A percentile compares a stretch with the other conserved stretches of the same genome.
Conservation (phyloP, 2,797 vertebrate genomes). For the Micromesistius poutassou region DNA sequence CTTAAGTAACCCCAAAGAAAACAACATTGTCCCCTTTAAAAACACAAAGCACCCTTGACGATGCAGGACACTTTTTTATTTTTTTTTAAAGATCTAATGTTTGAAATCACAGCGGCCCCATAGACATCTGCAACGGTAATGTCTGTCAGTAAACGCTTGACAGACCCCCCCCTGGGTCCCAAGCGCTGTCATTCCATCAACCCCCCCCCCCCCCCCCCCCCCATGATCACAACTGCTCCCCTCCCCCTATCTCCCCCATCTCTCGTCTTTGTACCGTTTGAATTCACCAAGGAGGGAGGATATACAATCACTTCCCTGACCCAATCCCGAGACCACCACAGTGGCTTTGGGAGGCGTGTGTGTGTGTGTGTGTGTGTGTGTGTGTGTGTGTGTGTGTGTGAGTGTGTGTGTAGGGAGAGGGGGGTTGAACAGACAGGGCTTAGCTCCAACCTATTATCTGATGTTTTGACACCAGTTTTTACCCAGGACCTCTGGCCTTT, state of each 20-base stretch:
- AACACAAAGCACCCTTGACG: neutral
- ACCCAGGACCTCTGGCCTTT: neutral
- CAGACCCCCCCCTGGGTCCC: conserved; percentile 4
- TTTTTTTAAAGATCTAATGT: neutral
- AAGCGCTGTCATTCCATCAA: conserved; percentile 30
- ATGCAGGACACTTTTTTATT: neutral
- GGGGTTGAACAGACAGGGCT: neutral
- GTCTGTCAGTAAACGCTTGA: conserved; percentile 19
- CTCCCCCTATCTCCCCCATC: conserved; percentile 13
- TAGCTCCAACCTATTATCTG: neutral
- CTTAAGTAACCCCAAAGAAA: neutral
- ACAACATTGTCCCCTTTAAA: neutral
- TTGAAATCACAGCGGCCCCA: neutral
- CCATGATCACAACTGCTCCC: conserved; percentile 6
- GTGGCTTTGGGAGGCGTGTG: neutral
- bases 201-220: neutral
- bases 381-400: neutral
- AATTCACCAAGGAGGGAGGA: conserved; percentile 31
- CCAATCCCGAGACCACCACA: conserved; percentile 1
- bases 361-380: neutral
- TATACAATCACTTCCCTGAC: conserved; percentile 12
- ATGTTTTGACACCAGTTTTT: neutral
- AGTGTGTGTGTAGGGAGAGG: too few species aligned
- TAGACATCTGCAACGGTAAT: conserved; percentile 5
- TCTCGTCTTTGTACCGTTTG: conserved; percentile 14